A percentile compares a stretch with the other conserved stretches of the same genome.
phyloP scores from a whole-genome alignment of 2,797 vertebrate genomes.

The Paramormyrops hopkinsi region DNA sequence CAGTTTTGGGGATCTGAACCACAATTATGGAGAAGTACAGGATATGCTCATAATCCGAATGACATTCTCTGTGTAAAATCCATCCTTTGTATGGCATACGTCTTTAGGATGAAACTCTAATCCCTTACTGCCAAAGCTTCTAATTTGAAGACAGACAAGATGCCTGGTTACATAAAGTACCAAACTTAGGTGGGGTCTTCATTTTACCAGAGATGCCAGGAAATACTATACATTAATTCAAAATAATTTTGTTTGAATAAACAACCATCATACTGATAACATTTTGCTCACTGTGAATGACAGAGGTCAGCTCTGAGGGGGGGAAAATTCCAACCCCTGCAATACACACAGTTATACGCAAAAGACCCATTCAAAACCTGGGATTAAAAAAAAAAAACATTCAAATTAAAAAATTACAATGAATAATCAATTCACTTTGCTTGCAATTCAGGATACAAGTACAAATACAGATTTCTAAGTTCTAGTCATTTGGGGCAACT shows the following conservation, averaged over 20 bases:
- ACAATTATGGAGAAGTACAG: neutral
- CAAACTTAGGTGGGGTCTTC: neutral
- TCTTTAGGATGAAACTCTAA: neutral
- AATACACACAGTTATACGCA: neutral
- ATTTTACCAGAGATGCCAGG: neutral
- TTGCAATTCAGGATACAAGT: neutral
- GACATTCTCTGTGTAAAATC: neutral
- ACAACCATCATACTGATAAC: neutral
- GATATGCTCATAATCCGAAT: neutral
- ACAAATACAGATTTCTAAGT: neutral
- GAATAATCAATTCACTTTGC: neutral
- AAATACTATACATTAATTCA: neutral
- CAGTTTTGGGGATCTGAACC: neutral
- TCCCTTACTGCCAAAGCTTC: neutral
- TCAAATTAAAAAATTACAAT: neutral
- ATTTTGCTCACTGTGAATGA: neutral
- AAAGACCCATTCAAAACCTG: neutral
- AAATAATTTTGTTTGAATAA: neutral
- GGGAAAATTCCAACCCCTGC: neutral
- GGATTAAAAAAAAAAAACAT: neutral
- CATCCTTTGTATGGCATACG: neutral
- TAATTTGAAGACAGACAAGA: neutral
- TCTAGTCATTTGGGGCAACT: neutral
- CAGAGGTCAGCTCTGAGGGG: neutral
- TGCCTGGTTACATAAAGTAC: neutral